These are phyloP conservation scores for Pseudopleuronectes americanus DNA, from an alignment of 2,797 vertebrate species.

Conservation along the genomic window DNA sequence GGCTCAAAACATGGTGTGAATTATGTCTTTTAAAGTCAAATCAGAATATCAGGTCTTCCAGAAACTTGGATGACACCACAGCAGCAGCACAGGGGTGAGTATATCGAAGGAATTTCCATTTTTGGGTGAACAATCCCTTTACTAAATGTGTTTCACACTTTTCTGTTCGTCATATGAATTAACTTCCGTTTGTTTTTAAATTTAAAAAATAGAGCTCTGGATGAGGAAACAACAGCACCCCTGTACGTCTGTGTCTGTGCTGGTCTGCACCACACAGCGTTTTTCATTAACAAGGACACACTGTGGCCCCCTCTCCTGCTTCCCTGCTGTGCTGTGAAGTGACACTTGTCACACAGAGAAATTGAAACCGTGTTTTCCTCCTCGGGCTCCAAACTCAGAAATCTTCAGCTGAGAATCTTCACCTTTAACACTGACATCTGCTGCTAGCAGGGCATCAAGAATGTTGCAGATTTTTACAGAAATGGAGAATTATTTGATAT, in stretches of 20 bases:
- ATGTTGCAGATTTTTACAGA: background rate
- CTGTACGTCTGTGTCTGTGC: background rate
- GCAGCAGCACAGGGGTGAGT: too few species aligned
- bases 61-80: too few species aligned
- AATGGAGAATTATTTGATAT: background rate
- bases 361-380: conserved; percentile 21
- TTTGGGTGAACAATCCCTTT: too few species aligned
- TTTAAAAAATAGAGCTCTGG: too few species aligned
- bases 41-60: too few species aligned
- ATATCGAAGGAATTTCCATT: too few species aligned
- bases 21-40: too few species aligned
- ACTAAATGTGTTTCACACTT: too few species aligned
- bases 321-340: conserved; percentile 44
- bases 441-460: background rate
- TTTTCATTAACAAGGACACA: conserved; percentile 11
- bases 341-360: conserved; percentile 32
- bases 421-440: background rate
- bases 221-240: too few species aligned
- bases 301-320: conserved; percentile 12
- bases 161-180: too few species aligned
- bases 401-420: conserved; percentile 3
- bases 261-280: conserved; percentile 2
- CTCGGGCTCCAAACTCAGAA: background rate
- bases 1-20: too few species aligned
- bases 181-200: too few species aligned